Evolutionary conservation across 2,888 invertebrate genomes (phyloP), one percentile per base, ranked within the genome.

Genomic region (Drosophila peninsularis): DNA sequence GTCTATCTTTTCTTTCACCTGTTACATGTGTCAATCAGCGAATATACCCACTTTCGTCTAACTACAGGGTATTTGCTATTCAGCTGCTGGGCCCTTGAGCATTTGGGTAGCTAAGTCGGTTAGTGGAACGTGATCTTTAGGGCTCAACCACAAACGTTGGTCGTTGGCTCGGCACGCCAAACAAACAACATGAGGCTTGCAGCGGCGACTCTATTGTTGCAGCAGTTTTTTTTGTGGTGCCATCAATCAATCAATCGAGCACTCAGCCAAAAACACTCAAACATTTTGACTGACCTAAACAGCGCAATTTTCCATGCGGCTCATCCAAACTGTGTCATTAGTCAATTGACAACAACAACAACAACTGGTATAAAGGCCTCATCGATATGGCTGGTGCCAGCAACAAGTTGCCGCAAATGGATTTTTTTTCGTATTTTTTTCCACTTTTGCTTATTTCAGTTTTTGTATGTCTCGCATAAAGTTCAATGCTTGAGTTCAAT

Each of bases 361-460:
- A 44, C 52, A 62, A 19, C 37, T 39, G 37, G 17, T 9, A 34
- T 9, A 57, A 53, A 53, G 52, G 55, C n/a, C 57, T 42, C 44
- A 56, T 60, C 64, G 30, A 74, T 68, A 57, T 55, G 47, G 54
- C 32, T 30, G 54, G n/a, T 32, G 62, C 41, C 42, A 65, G 80
- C 82, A 85, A 88, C 88, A 87, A 82, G 88, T 87, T 82, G 84
- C 81, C 84, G 32, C 71, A 83, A 78, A 81, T 87, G 82, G 75
- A 37, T 37, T 44, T 53, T 52, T 41, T 39, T 47, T 34, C 11
- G 41, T 41, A 5, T 39, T 44, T 47, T 52, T 44, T 42, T 49
- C 21, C 27, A 36, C 52, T 49, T 64, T 54, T 19, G 24, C 17
- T 41, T 14, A 9, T 19, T 58, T 72, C 50, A 21, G 54, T 60